These are phyloP conservation scores for Oncorhynchus masou DNA, from an alignment of 2,113 vertebrate species.

Conservation along the genomic window DNA sequence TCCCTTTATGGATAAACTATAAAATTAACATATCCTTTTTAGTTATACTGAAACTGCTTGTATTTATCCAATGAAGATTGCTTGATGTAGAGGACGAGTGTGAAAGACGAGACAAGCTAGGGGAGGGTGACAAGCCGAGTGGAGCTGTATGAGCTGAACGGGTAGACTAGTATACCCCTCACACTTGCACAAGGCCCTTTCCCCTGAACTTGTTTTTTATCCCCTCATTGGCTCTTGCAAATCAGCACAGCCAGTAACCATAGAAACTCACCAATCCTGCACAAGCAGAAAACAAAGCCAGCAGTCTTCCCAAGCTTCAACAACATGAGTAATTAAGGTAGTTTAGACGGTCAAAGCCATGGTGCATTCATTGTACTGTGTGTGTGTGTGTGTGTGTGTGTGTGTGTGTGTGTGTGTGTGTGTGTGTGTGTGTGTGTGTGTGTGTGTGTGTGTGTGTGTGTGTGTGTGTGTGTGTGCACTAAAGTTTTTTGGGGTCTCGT, in stretches of 20 bases:
- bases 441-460: background rate
- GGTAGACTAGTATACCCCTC: background rate
- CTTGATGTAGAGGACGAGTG: background rate
- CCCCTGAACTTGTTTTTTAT: constrained; percentile 8
- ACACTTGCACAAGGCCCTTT: constrained; percentile 7
- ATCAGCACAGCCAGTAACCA: constrained; percentile 30
- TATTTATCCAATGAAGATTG: background rate
- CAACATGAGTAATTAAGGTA: constrained; percentile 20
- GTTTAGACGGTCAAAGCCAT: constrained; percentile 40
- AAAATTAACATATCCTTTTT: background rate
- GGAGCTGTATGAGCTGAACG: background rate
- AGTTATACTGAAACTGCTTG: background rate
- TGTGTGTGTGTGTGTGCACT: background rate
- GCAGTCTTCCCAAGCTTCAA: constrained; percentile 44
- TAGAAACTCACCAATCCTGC: constrained; percentile 28
- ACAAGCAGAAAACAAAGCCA: constrained; percentile 56
- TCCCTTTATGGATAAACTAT: too few species aligned
- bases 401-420: background rate
- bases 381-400: too few species aligned
- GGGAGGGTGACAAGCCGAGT: background rate
- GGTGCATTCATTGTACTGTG: background rate
- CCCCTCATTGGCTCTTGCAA: constrained; percentile 41
- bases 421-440: background rate
- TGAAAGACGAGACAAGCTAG: background rate
- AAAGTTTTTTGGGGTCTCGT: background rate